phyloP scores from a whole-genome alignment of 2,797 vertebrate species.

The Tarsius wallacei region DNA sequence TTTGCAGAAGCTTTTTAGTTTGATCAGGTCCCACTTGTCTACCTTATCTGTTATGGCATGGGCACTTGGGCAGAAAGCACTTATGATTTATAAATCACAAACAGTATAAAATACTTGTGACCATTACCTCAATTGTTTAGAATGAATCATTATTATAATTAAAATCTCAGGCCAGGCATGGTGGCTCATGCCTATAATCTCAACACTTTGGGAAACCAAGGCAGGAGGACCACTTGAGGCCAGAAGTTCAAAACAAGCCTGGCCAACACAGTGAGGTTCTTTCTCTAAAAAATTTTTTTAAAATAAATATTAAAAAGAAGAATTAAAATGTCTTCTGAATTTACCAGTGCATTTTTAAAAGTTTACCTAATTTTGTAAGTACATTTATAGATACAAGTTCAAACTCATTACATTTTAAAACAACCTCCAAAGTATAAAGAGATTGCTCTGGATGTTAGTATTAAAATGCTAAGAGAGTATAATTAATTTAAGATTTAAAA shows the following conservation, averaged over 20 bases:
- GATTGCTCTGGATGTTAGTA: background rate
- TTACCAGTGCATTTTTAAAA: slow-evolving; percentile 33
- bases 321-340: slow-evolving; percentile 21
- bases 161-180: background rate
- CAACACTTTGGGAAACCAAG: too few species aligned
- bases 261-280: too few species aligned
- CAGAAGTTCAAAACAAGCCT: too few species aligned
- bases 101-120: background rate
- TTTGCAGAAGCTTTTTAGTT: too few species aligned
- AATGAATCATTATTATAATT: slow-evolving; percentile 57
- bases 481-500: background rate
- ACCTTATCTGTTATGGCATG: too few species aligned
- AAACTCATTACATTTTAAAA: slow-evolving; percentile 45
- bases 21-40: too few species aligned
- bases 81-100: slow-evolving; percentile 47
- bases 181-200: too few species aligned
- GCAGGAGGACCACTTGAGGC: too few species aligned
- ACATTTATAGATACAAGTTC: slow-evolving; percentile 6
- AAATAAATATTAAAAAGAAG: background rate
- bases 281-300: too few species aligned
- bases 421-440: background rate
- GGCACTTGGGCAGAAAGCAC: background rate
- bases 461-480: slow-evolving; percentile 12
- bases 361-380: background rate
- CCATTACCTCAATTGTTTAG: background rate